Conservation (phyloP, 2,113 vertebrate genomes). For the Carollia perspicillata region DNA sequence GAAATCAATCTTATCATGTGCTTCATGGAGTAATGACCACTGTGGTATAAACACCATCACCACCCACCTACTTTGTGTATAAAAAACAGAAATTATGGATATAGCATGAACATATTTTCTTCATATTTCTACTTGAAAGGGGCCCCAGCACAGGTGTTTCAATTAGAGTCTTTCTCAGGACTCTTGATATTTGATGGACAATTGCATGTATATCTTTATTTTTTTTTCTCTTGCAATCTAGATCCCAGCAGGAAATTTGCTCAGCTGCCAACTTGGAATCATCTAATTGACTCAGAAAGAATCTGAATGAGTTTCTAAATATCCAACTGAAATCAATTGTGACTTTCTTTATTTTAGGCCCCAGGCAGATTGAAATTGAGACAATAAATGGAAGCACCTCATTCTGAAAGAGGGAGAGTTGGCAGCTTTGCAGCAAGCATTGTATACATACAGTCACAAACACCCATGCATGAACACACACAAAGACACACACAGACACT, state of each 20-base stretch:
- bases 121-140: slow-evolving; percentile 35
- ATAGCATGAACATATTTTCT: background rate
- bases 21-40: background rate
- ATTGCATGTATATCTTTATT: slow-evolving; percentile 74
- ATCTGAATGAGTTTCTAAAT: slow-evolving; percentile 79
- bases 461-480: background rate
- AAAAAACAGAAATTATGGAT: background rate
- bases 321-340: slow-evolving; percentile 81
- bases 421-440: slow-evolving; percentile 63
- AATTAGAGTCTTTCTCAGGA: slow-evolving; percentile 34
- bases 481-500: background rate
- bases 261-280: slow-evolving; percentile 74
- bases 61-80: background rate
- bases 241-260: slow-evolving; percentile 75
- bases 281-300: slow-evolving; percentile 79
- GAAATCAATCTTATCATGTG: background rate
- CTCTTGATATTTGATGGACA: slow-evolving; percentile 67
- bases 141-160: slow-evolving; percentile 52
- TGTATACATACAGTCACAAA: background rate
- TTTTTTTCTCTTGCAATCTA: slow-evolving; percentile 55
- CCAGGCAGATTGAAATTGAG: slow-evolving; percentile 82
- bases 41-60: background rate
- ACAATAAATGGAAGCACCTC: slow-evolving; percentile 83
- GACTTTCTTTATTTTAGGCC: slow-evolving; percentile 81
- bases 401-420: slow-evolving; percentile 78